Conservation (phyloP, 2,113 vertebrate species). For the Cebidichthys violaceus region DNA sequence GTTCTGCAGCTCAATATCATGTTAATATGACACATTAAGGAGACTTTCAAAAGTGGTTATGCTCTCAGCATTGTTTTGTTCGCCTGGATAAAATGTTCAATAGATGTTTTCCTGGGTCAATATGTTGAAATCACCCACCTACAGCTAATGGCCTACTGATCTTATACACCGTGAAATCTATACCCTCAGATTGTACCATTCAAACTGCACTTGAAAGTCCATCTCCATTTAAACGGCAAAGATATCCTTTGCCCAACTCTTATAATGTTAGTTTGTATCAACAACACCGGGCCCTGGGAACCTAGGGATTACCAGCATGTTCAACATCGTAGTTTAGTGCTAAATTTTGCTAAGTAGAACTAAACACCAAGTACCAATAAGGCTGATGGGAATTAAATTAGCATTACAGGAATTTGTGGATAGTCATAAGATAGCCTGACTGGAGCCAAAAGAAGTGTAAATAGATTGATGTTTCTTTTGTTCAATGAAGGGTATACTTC, state of each 20-base stretch:
- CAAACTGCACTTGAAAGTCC: too few relatives aligned
- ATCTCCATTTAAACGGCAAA: too few relatives aligned
- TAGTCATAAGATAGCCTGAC: neutral
- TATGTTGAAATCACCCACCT: too few relatives aligned
- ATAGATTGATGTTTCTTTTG: neutral
- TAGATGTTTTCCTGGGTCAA: too few relatives aligned
- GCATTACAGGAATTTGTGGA: neutral
- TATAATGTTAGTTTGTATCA: too few relatives aligned
- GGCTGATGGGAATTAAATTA: neutral
- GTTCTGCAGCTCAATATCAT: too few relatives aligned
- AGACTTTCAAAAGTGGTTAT: neutral
- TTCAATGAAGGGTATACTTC: neutral
- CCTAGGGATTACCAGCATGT: too few relatives aligned
- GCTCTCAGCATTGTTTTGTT: neutral
- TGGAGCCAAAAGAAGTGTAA: neutral
- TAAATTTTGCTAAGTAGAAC: neutral
- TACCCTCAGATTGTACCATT: too few relatives aligned
- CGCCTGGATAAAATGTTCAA: neutral
- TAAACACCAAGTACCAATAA: neutral
- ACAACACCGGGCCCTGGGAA: too few relatives aligned
- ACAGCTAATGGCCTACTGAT: too few relatives aligned
- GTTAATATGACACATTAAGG: neutral
- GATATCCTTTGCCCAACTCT: too few relatives aligned
- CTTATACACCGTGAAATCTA: too few relatives aligned
- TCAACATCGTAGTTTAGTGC: neutral